phyloP scores from a whole-genome alignment of 2,888 invertebrate genomes.

The Lepas anatifera region DNA sequence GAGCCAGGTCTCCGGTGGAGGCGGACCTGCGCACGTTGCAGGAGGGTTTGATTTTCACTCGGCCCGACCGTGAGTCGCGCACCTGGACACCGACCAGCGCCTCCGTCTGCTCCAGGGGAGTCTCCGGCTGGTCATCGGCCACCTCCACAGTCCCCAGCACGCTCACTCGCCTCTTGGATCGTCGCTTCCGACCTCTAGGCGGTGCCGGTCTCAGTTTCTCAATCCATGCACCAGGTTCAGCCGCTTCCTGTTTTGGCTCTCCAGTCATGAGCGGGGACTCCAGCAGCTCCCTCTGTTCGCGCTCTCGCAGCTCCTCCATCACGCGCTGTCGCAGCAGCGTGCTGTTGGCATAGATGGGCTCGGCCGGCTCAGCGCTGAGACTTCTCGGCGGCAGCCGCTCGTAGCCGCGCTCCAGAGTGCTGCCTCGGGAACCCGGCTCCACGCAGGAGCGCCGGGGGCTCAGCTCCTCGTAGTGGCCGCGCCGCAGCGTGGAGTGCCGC shows the following conservation, averaged over 20 bases:
- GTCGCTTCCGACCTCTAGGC: background rate
- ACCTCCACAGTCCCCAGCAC: too few relatives aligned
- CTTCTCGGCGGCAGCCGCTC: background rate
- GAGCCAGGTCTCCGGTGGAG: background rate
- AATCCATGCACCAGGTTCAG: background rate
- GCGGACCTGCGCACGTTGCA: background rate
- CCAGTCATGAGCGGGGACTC: background rate
- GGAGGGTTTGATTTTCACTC: background rate
- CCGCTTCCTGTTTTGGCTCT: too few relatives aligned
- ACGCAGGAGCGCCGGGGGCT: too few relatives aligned
- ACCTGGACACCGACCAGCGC: background rate
- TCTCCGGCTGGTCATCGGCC: background rate
- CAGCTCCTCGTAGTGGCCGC: too few relatives aligned
- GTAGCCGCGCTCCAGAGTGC: background rate
- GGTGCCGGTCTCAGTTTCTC: background rate
- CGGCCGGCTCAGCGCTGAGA: background rate
- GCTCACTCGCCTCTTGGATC: too few relatives aligned
- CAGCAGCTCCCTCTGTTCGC: background rate
- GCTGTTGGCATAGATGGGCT: background rate
- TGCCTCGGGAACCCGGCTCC: background rate
- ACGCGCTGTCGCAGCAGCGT: background rate
- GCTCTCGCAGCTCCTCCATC: background rate
- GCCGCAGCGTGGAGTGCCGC: too few relatives aligned
- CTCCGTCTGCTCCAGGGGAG: background rate
- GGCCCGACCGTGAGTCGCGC: background rate